phyloP scores from a whole-genome alignment of 92 coral and sea anemone species.

The Parazoanthus swiftii region DNA sequence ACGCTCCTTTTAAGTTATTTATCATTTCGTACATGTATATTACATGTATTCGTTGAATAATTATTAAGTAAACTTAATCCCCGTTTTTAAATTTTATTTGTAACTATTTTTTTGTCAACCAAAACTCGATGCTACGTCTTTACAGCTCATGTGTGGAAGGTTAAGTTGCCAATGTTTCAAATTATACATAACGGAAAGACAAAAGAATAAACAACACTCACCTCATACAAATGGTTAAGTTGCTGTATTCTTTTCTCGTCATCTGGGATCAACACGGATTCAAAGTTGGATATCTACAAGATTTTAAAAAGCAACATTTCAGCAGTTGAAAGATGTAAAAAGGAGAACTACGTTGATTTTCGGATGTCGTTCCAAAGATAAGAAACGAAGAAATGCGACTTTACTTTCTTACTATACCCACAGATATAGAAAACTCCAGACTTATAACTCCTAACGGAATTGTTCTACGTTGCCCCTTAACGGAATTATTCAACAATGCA shows the following conservation, averaged over 20 bases:
- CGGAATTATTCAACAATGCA: too few relatives aligned
- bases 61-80: too few relatives aligned
- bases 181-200: not conserved
- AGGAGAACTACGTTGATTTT: not conserved
- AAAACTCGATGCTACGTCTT: too few relatives aligned
- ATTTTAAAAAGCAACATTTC: not conserved
- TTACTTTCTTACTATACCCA: not conserved
- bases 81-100: too few relatives aligned
- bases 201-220: not conserved
- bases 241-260: conserved; percentile 74
- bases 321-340: not conserved
- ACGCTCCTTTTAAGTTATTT: too few relatives aligned
- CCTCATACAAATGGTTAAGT: conserved; percentile 80
- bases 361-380: not conserved
- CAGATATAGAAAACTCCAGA: too few relatives aligned
- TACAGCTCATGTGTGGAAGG: not conserved
- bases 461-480: too few relatives aligned
- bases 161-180: not conserved
- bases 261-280: conserved; percentile 69
- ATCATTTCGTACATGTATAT: too few relatives aligned
- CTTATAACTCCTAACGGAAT: too few relatives aligned
- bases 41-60: too few relatives aligned
- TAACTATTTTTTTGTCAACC: too few relatives aligned
- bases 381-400: not conserved
- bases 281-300: conserved; percentile 76